phyloP scores from a whole-genome alignment of 1,140 invertebrate genomes.

The Aphis gossypii region DNA sequence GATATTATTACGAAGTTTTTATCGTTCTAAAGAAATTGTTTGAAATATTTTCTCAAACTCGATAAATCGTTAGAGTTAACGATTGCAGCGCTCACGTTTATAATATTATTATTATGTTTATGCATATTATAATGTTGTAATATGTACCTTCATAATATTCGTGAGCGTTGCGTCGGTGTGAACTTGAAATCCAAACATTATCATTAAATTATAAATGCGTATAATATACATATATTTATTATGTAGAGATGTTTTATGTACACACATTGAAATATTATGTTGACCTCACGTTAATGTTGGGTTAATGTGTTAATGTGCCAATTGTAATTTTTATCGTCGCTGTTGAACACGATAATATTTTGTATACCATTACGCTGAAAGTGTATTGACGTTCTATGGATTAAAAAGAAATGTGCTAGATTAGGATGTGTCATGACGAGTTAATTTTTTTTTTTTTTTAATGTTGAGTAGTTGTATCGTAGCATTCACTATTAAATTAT shows the following conservation, averaged over 20 bases:
- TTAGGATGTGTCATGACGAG: neutral
- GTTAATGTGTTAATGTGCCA: slow-evolving; percentile 1
- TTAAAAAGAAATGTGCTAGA: neutral
- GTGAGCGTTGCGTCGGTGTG: neutral
- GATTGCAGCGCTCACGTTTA: neutral
- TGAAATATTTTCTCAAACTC: neutral
- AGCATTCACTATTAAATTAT: neutral
- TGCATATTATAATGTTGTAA: neutral
- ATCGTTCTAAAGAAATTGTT: neutral
- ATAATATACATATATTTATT: neutral
- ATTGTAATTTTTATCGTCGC: neutral
- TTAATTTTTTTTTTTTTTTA: neutral
- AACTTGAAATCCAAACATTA: neutral
- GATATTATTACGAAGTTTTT: neutral
- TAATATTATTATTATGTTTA: neutral
- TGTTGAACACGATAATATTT: neutral
- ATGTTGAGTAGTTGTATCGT: neutral
- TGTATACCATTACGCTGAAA: neutral
- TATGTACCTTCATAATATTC: neutral
- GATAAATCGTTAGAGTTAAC: neutral
- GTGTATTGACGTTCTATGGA: neutral
- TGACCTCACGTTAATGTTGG: neutral
- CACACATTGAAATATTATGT: slow-evolving; percentile 9
- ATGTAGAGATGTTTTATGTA: neutral
- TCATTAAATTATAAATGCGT: neutral